phyloP scores from a whole-genome alignment of 2,113 vertebrate species.

The Arvicanthis niloticus region DNA sequence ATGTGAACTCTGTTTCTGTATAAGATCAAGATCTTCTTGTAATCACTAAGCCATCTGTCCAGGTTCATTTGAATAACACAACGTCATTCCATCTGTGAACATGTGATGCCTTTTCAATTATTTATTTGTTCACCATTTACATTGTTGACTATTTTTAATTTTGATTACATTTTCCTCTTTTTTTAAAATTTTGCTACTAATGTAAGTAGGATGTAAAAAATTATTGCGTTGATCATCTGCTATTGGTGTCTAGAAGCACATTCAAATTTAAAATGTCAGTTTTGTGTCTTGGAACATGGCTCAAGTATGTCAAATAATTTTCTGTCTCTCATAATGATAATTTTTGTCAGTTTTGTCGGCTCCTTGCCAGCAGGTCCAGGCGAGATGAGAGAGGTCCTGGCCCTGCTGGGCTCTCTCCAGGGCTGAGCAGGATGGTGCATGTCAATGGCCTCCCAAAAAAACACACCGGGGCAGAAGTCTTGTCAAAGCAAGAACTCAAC shows the following conservation, averaged over 20 bases:
- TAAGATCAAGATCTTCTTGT: neutral
- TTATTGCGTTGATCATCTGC: neutral
- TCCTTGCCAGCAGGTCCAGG: too few species aligned
- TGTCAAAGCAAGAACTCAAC: too few species aligned
- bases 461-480: too few species aligned
- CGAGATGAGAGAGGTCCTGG: too few species aligned
- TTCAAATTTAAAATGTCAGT: neutral
- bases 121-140: neutral
- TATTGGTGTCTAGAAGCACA: neutral
- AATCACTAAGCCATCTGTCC: too few species aligned
- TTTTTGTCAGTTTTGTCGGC: neutral
- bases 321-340: neutral
- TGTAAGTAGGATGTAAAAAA: neutral
- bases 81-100: neutral
- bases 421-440: too few species aligned
- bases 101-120: neutral
- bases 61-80: neutral
- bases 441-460: too few species aligned
- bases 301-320: neutral
- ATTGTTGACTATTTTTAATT: neutral
- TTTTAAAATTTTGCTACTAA: neutral
- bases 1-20: neutral
- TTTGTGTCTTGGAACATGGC: neutral
- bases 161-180: neutral
- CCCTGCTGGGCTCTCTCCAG: too few species aligned